Base-by-base conservation (phyloP, 2,113 vertebrate species). In the Oxyruncus cristatus region DNA sequence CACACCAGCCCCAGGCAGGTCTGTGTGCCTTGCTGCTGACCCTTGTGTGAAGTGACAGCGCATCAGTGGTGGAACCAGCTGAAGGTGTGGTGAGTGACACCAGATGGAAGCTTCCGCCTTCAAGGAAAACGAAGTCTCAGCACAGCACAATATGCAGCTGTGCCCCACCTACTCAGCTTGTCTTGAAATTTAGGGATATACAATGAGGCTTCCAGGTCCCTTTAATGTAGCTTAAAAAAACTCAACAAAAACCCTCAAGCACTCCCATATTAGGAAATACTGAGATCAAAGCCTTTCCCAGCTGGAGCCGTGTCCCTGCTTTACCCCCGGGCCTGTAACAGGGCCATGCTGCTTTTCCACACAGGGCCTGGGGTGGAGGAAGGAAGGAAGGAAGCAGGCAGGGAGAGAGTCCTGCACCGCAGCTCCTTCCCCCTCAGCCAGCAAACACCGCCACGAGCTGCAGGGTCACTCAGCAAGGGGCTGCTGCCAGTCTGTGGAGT, bases 221-320 rank as follows among this genome's bases (percentile, higher is more conserved):
- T 92, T 92, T 90, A 55, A 79, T 37, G 37, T 41, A 65, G 44
- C 37, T 83, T 82, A 10, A n/a, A 44, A 71, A 41, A 46, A 56
- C 20, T 20, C 19, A 22, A 14, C 12, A 27, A 52, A 52, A 28
- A 27, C 23, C 9, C 14, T 8, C 46, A 80, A 56, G 44, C 52
- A 39, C 83, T 75, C 89, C 76, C 52, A 14, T 11, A 10, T 44
- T 13, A 47, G 50, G 83, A 62, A 93, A 77, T 20, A 8, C 33
- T 20, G 55, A 86, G 86, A 89, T 91, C 68, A 91, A 92, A 95
- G 91, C n/a, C 21, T 49, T 79, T 85, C 58, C 61, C 44, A 35
- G 55, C 47, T n/a, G 50, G 61, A 85, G 61, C 61, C n/a, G 10
- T 73, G 70, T 39, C 58, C 52, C 35, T 18, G 41, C 14, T 41